phyloP scores from a whole-genome alignment of 1,140 invertebrate genomes.

The Melanaphis sacchari region DNA sequence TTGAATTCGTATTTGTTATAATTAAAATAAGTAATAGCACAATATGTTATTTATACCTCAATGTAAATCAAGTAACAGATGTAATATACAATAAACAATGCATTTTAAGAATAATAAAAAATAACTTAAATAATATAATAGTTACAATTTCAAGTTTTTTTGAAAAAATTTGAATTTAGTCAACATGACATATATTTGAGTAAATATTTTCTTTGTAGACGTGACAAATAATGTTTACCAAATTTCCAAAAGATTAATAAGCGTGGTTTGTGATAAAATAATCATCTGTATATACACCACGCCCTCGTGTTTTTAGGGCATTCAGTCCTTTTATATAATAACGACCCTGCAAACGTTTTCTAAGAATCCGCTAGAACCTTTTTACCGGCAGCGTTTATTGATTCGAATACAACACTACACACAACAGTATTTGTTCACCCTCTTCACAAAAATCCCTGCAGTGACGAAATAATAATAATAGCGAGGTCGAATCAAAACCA shows the following conservation, averaged over 20 bases:
- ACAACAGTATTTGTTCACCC: constrained; percentile 16
- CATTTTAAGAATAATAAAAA: neutral
- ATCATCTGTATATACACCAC: neutral
- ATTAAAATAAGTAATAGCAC: neutral
- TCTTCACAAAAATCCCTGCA: neutral
- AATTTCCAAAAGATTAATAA: neutral
- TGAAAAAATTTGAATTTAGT: neutral
- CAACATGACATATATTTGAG: neutral
- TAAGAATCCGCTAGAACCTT: constrained; percentile 10
- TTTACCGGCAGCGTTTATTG: neutral
- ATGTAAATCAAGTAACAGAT: neutral
- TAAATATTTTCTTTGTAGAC: neutral
- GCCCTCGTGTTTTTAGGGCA: neutral
- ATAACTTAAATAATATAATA: neutral
- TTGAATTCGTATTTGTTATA: too few species aligned
- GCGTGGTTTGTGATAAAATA: neutral
- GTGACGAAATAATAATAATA: neutral
- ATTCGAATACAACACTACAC: neutral
- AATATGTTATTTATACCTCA: too few species aligned
- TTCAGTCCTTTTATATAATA: neutral
- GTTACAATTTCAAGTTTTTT: neutral
- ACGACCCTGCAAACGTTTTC: neutral
- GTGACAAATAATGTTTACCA: neutral
- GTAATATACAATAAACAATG: too few species aligned
- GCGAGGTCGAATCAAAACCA: neutral